Base-by-base conservation (phyloP, 2,888 invertebrate species). In the Chloroclystis v-ata region DNA sequence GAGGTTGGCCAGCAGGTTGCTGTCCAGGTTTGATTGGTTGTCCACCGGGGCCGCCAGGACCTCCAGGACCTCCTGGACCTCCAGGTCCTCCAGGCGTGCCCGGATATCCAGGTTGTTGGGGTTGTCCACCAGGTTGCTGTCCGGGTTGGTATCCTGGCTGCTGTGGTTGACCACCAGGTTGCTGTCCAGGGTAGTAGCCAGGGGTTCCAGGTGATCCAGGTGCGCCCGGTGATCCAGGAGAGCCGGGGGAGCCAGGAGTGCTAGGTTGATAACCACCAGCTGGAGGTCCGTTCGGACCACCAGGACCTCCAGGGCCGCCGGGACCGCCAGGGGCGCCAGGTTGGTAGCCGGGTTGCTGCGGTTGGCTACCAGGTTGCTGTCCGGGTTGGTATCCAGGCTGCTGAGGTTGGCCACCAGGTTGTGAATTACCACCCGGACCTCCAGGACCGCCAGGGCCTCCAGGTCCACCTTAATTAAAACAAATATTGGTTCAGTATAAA, bases 61-160 rank as follows among this genome's bases (percentile, higher is more conserved):
- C 32, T 12, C 12, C 54, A 0, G 47, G 30, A 0, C 60, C 43
- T 2, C 63, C 65, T 4, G 63, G 53, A 77, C 85, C 63, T 1
- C 35, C 41, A 30, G 46, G 37, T 8, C 8, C 5, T 13, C 65
- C 65, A 35, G 59, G 63, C 24, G 52, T 41, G 8, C 7, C 14
- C n/a, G n/a, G 33, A 5, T 33, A 26, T 14, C 56, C 49, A 1
- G 49, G 50, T 38, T 46, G 35, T 39, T 56, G 57, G 26, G 59
- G 55, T 33, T 20, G 33, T 16, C 33, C 20, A 1, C 20, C 16
- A n/a, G 20, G 32, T 14, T 30, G 12, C 13, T 14, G 13, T 13
- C 30, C 30, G 9, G 30, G 30, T n/a, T n/a, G n/a, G n/a, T n/a
- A n/a, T n/a, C n/a, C n/a, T n/a, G n/a, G n/a, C n/a, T n/a, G n/a